phyloP scores from a whole-genome alignment of 2,113 vertebrate species.

The Ellobius talpinus region DNA sequence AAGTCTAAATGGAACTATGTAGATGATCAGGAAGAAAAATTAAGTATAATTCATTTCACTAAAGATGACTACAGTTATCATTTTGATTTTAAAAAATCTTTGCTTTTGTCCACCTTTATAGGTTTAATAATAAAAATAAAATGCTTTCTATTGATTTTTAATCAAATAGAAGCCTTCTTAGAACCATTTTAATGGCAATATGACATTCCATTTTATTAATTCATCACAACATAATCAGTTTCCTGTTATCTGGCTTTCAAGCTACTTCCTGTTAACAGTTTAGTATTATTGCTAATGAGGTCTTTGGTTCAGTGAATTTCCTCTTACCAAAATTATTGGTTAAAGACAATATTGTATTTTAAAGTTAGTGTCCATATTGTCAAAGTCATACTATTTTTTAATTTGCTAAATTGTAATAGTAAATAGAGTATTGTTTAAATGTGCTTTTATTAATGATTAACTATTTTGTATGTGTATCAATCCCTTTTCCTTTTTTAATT shows the following conservation, averaged over 20 bases:
- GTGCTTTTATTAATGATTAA: slow-evolving; percentile 1
- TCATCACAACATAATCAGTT: not conserved
- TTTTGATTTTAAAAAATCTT: slow-evolving; percentile 12
- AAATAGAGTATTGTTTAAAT: slow-evolving; percentile 39
- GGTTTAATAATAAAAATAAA: slow-evolving; percentile 27
- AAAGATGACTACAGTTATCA: not conserved
- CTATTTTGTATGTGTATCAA: slow-evolving; percentile 34
- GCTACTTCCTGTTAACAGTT: not conserved
- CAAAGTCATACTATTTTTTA: not conserved
- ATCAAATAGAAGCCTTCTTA: not conserved
- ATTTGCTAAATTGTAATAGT: slow-evolving; percentile 2
- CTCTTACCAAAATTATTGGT: not conserved
- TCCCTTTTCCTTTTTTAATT: slow-evolving; percentile 33
- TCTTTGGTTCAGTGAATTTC: slow-evolving; percentile 6
- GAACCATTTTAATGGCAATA: slow-evolving; percentile 38
- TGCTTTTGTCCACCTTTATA: not conserved
- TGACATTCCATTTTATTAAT: slow-evolving; percentile 47
- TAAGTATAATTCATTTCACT: not conserved
- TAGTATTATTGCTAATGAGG: not conserved
- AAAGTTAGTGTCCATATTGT: not conserved
- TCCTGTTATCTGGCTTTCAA: slow-evolving; percentile 18
- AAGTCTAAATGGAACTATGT: not conserved
- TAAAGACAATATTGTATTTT: not conserved
- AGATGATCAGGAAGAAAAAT: slow-evolving; percentile 23
- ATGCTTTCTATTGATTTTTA: not conserved